phyloP scores from a whole-genome alignment of 2,888 invertebrate genomes.

The Andrena minutula region DNA sequence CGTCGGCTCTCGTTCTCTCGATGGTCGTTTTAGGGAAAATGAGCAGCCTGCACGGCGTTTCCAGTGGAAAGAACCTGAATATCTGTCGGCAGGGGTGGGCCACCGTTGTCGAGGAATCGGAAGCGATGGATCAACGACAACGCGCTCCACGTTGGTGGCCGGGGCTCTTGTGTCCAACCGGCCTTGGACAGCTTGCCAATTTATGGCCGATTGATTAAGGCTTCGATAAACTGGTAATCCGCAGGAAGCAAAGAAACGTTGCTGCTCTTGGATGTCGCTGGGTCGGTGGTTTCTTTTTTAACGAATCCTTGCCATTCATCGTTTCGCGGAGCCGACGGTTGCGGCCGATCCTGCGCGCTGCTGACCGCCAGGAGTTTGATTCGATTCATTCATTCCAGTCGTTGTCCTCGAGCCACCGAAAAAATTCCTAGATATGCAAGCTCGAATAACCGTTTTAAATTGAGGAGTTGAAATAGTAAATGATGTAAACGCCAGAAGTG shows the following conservation, averaged over 20 bases:
- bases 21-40: slow-evolving; percentile 45
- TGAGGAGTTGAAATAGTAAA: too few relatives aligned
- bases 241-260: slow-evolving; percentile 37
- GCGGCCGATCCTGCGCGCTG: background rate
- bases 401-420: slow-evolving; percentile 3
- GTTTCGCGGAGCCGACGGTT: slow-evolving; percentile 27
- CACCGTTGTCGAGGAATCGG: slow-evolving; percentile 56
- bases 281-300: slow-evolving; percentile 13
- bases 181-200: slow-evolving; percentile 61
- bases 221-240: slow-evolving; percentile 63
- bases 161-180: slow-evolving; percentile 38
- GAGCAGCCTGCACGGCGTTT: slow-evolving; percentile 41
- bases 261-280: slow-evolving; percentile 43
- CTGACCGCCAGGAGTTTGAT: slow-evolving; percentile 24
- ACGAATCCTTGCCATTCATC: slow-evolving; percentile 50
- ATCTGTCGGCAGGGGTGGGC: slow-evolving; percentile 46
- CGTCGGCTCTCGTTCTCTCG: background rate
- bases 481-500: too few relatives aligned
- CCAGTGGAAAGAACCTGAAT: slow-evolving; percentile 62
- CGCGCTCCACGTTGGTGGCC: slow-evolving; percentile 53
- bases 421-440: slow-evolving; percentile 17
- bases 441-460: background rate
- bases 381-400: slow-evolving; percentile 48
- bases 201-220: slow-evolving; percentile 69
- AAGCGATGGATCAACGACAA: slow-evolving; percentile 70